phyloP scores from a whole-genome alignment of 1,140 invertebrate genomes.

The Tachypleus tridentatus region DNA sequence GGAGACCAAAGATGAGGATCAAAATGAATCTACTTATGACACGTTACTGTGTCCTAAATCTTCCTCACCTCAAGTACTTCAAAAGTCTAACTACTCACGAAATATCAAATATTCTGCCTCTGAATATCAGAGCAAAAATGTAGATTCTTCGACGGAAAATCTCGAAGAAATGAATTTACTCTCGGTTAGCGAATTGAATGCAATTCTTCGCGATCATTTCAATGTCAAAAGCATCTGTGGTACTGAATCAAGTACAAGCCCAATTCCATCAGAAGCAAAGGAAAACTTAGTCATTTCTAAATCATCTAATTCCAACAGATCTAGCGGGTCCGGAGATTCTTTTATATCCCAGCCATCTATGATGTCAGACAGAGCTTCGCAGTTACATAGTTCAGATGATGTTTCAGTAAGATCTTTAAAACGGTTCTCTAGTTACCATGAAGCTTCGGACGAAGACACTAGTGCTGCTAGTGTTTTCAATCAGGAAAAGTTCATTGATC shows the following conservation, averaged over 20 bases:
- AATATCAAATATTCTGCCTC: too few relatives aligned
- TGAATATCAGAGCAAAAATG: too few relatives aligned
- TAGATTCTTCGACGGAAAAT: slow-evolving; percentile 34
- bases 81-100: too few relatives aligned
- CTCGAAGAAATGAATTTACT: slow-evolving; percentile 27
- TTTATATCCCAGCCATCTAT: slow-evolving; percentile 21
- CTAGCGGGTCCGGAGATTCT: slow-evolving; percentile 25
- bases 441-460: slow-evolving; percentile 30
- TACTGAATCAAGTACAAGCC: slow-evolving; percentile 14
- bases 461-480: slow-evolving; percentile 26
- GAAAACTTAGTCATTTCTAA: neutral
- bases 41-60: too few relatives aligned
- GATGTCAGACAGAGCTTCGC: slow-evolving; percentile 28
- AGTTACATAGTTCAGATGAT: slow-evolving; percentile 29
- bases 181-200: too few relatives aligned
- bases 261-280: slow-evolving; percentile 8
- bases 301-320: slow-evolving; percentile 18
- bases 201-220: slow-evolving; percentile 6
- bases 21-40: too few relatives aligned
- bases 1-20: slow-evolving; percentile 29
- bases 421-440: slow-evolving; percentile 9
- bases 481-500: too few relatives aligned
- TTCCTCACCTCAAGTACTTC: too few relatives aligned
- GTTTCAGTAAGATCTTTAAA: slow-evolving; percentile 25
- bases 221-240: slow-evolving; percentile 21